phyloP scores from a whole-genome alignment of 2,888 invertebrate genomes.

The Tinea semifulvella region DNA sequence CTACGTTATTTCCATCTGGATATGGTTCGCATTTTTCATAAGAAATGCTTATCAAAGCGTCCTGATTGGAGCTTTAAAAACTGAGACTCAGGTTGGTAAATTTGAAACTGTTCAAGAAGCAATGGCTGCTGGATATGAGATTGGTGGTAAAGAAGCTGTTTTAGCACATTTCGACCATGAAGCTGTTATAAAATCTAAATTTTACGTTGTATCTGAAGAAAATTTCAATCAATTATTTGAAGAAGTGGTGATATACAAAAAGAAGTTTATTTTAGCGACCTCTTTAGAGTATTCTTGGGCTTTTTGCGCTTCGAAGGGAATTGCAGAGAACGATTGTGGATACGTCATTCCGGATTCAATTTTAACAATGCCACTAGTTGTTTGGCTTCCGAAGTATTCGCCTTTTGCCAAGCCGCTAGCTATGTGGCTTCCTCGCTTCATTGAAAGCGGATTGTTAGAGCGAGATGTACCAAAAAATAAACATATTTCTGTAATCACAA shows the following conservation, averaged over 20 bases:
- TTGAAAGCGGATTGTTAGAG: slow-evolving; percentile 40
- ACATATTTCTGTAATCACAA: slow-evolving; percentile 14
- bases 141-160: slow-evolving; percentile 40
- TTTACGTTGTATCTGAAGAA: slow-evolving; percentile 33
- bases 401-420: slow-evolving; percentile 31
- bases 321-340: slow-evolving; percentile 40
- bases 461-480: slow-evolving; percentile 24
- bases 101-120: slow-evolving; percentile 37
- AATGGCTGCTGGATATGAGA: slow-evolving; percentile 32
- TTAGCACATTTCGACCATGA: slow-evolving; percentile 42
- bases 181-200: slow-evolving; percentile 32
- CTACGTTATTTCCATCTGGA: slow-evolving; percentile 41
- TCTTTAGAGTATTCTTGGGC: slow-evolving; percentile 43
- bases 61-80: slow-evolving; percentile 43
- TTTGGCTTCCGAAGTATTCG: slow-evolving; percentile 42
- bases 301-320: slow-evolving; percentile 34
- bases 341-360: slow-evolving; percentile 42
- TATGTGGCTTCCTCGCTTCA: slow-evolving; percentile 37
- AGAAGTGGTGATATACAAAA: slow-evolving; percentile 33
- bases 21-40: slow-evolving; percentile 48
- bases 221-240: slow-evolving; percentile 36
- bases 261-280: slow-evolving; percentile 38
- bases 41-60: slow-evolving; percentile 48
- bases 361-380: slow-evolving; percentile 40
- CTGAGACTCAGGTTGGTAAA: slow-evolving; percentile 34